These are phyloP conservation scores for Sebastes wilsoni DNA, from an alignment of 2,797 vertebrate genomes.

Conservation along the genomic window DNA sequence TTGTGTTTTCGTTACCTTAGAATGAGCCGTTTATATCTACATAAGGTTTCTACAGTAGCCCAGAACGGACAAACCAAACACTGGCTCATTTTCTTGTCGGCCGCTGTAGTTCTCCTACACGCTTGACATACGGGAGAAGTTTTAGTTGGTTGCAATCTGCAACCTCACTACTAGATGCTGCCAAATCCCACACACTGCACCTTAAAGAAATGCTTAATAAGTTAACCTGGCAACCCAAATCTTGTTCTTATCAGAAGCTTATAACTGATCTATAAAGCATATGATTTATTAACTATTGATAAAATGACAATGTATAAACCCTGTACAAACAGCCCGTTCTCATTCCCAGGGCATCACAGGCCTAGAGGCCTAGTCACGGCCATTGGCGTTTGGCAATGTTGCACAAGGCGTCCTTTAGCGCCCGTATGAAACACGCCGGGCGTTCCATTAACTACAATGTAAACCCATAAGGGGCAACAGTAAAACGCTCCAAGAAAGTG, in stretches of 20 bases:
- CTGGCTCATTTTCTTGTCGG: too few relatives aligned
- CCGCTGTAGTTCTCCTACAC: neutral
- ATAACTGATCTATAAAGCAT: neutral
- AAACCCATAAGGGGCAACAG: accelerated
- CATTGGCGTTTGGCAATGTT: accelerated
- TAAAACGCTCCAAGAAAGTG: too few relatives aligned
- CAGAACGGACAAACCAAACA: accelerated
- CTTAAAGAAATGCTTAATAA: neutral
- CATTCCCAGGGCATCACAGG: accelerated
- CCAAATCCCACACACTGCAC: neutral
- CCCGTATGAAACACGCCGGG: accelerated
- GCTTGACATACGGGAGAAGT: neutral
- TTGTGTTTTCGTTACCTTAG: too few relatives aligned
- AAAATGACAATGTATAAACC: neutral
- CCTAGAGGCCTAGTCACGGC: too few relatives aligned
- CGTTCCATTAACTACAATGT: too few relatives aligned
- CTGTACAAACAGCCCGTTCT: neutral
- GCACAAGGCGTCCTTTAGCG: too few relatives aligned
- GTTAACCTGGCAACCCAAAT: neutral
- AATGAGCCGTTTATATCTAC: too few relatives aligned
- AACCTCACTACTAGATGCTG: neutral
- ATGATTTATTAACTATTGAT: neutral
- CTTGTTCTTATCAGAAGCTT: neutral
- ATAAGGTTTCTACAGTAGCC: too few relatives aligned
- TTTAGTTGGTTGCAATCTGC: neutral